Evolutionary conservation across 2,113 vertebrate species (phyloP).

Genomic region (Anguilla rostrata): DNA sequence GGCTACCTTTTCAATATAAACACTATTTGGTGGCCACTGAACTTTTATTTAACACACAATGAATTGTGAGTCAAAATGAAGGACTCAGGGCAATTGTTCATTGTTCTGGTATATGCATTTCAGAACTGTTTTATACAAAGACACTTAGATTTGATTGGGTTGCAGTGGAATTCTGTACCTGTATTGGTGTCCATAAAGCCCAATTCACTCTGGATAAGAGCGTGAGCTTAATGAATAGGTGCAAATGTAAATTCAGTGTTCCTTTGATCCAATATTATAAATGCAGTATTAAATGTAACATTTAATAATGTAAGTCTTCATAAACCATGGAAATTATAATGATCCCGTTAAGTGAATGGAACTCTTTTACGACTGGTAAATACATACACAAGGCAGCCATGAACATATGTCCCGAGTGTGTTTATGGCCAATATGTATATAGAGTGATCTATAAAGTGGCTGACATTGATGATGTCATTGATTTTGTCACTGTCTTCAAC

Average conservation of each 20-base stretch:
- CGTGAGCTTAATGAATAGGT: neutral
- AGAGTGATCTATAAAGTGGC: neutral
- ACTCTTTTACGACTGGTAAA: neutral
- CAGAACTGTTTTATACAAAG: neutral
- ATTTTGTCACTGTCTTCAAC: neutral
- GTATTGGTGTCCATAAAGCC: neutral
- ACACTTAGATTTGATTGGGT: neutral
- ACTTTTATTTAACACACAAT: neutral
- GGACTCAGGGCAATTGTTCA: neutral
- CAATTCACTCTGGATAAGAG: neutral
- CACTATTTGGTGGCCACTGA: neutral
- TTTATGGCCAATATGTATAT: neutral
- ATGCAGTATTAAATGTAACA: neutral
- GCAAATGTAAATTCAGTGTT: neutral
- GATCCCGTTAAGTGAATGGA: neutral
- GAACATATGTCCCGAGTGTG: neutral
- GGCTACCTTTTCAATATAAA: neutral
- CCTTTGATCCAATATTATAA: neutral
- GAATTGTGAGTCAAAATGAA: neutral
- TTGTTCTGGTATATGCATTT: neutral
- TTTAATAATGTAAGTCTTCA: neutral
- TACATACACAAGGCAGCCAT: neutral
- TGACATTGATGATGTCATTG: constrained; percentile 15
- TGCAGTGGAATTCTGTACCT: neutral
- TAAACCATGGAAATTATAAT: neutral